Evolutionary conservation across 2,797 vertebrate genomes (phyloP).

Genomic region (Dipus sagitta): DNA sequence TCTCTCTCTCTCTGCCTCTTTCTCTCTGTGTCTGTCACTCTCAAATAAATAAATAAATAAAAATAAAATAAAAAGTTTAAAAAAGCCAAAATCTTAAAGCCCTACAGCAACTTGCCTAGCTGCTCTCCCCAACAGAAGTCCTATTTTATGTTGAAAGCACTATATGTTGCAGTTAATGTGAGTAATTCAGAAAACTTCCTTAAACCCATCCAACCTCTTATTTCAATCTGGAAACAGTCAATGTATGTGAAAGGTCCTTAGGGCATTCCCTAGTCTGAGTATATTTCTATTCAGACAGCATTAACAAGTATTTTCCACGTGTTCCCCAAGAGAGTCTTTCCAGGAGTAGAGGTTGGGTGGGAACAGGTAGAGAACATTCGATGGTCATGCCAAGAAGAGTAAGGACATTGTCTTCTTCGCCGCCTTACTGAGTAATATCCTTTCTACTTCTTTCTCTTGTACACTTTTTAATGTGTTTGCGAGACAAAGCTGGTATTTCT

Average conservation of each 20-base stretch:
- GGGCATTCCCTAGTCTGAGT: background rate
- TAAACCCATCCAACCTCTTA: background rate
- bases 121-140: background rate
- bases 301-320: background rate
- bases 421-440: background rate
- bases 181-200: conserved; percentile 20
- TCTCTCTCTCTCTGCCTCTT: no score
- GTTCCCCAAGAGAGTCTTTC: conserved; percentile 4
- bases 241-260: conserved; percentile 40
- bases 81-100: conserved; percentile 24
- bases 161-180: background rate
- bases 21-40: no score
- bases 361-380: background rate
- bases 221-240: conserved; percentile 26
- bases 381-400: background rate
- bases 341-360: background rate
- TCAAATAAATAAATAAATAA: no score
- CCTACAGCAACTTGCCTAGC: background rate
- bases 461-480: conserved; percentile 1
- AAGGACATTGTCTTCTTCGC: background rate
- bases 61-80: no score
- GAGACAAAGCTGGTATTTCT: background rate
- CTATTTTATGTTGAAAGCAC: background rate
- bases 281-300: conserved; percentile 31
- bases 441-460: background rate